Percentiles rank a stretch among this genome's conserved stretches.
These are phyloP conservation scores for Agonopterix arenella DNA, from an alignment of 2,888 invertebrate species.

Conservation along the genomic window DNA sequence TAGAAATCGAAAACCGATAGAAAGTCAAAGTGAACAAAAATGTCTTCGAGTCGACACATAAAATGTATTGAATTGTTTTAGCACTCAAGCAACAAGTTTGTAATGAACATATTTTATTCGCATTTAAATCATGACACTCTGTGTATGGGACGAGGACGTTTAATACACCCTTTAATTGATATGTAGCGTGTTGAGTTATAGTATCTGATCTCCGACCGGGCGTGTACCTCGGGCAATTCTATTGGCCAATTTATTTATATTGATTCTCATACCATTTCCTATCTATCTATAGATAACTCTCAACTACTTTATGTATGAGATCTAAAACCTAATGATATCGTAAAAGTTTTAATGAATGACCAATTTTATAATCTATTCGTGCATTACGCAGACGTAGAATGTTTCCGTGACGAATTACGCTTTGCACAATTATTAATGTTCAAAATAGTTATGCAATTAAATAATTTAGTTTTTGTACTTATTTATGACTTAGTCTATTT, in stretches of 20 bases:
- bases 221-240: constrained; percentile 59
- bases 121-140: constrained; percentile 28
- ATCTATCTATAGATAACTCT: constrained; percentile 46
- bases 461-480: too few relatives aligned
- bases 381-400: too few relatives aligned
- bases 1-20: too few relatives aligned
- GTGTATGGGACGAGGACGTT: constrained; percentile 47
- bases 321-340: constrained; percentile 25
- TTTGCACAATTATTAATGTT: too few relatives aligned
- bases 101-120: constrained; percentile 10
- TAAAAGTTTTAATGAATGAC: constrained; percentile 23
- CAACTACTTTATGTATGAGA: constrained; percentile 41
- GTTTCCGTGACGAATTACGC: too few relatives aligned
- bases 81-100: constrained; percentile 6
- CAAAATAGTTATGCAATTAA: too few relatives aligned
- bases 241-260: constrained; percentile 69
- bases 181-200: constrained; percentile 67
- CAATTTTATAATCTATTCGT: background rate
- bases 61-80: constrained; percentile 3
- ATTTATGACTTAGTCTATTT: too few relatives aligned
- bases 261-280: constrained; percentile 58
- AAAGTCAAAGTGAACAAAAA: background rate
- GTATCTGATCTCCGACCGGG: constrained; percentile 50
- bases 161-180: constrained; percentile 67
- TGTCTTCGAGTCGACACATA: background rate